A percentile compares a stretch with the other conserved stretches of the same genome.
Evolutionary conservation across 2,797 vertebrate genomes (phyloP).

Genomic region (Poliocrania exsul): DNA sequence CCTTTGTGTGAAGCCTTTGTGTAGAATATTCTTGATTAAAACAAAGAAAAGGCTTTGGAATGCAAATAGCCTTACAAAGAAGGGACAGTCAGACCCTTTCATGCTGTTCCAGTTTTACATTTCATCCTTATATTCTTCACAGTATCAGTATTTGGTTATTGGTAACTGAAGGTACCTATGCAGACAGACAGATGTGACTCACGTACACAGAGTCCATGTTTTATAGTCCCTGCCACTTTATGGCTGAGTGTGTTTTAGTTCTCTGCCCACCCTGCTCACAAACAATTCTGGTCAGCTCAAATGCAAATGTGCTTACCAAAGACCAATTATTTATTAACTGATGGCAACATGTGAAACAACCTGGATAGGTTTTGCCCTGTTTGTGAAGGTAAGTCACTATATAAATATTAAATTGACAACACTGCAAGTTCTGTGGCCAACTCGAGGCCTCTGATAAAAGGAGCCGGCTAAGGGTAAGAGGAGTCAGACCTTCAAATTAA

Average conservation of each 20-base stretch:
- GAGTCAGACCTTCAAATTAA: neutral
- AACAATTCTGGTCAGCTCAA: neutral
- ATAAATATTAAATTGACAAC: neutral
- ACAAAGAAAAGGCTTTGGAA: slow-evolving; percentile 33
- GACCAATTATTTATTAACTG: neutral
- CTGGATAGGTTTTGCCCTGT: neutral
- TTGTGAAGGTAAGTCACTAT: neutral
- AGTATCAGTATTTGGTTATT: neutral
- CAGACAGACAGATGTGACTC: neutral
- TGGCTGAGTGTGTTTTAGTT: neutral
- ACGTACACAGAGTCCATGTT: neutral
- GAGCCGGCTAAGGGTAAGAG: neutral
- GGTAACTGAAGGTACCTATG: neutral
- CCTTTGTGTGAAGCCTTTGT: slow-evolving; percentile 26
- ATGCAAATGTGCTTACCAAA: neutral
- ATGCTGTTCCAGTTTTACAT: neutral
- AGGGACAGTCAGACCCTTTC: neutral
- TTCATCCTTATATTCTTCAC: neutral
- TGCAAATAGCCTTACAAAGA: slow-evolving; percentile 17
- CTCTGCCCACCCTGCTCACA: neutral
- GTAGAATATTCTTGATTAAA: slow-evolving; percentile 43
- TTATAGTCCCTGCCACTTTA: neutral
- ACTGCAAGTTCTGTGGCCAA: neutral
- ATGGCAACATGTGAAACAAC: neutral
- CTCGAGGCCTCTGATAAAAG: neutral